Evolutionary conservation across 2,888 invertebrate species (phyloP).

Genomic region (Caenorhabditis doughertyi): DNA sequence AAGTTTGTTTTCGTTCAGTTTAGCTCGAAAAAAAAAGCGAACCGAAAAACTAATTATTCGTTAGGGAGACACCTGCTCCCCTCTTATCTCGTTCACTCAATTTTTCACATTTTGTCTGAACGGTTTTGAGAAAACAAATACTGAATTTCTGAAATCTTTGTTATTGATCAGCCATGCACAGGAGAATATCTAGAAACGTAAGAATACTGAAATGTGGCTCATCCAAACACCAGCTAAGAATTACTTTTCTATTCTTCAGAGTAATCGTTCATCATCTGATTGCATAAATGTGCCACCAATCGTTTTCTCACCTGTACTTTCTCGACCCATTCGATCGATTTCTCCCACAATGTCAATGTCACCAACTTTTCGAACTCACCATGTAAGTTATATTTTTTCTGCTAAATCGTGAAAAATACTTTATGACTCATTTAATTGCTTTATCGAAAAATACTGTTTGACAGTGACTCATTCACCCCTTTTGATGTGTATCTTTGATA

Average conservation of each 20-base stretch:
- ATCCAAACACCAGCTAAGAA: no score
- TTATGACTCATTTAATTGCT: slow-evolving; percentile 36
- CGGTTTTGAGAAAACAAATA: slow-evolving; percentile 3
- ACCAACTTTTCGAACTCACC: slow-evolving; percentile 67
- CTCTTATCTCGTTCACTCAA: not conserved
- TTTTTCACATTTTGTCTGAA: not conserved
- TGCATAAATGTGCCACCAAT: slow-evolving; percentile 79
- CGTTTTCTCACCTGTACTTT: slow-evolving; percentile 81
- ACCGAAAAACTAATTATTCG: slow-evolving; percentile 44
- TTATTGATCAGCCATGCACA: not conserved
- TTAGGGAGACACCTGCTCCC: slow-evolving; percentile 51
- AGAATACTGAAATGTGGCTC: no score
- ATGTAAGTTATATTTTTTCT: slow-evolving; percentile 34
- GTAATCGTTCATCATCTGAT: slow-evolving; percentile 74
- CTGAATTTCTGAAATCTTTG: not conserved
- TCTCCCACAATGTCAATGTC: slow-evolving; percentile 74
- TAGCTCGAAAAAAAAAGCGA: not conserved
- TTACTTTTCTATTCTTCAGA: slow-evolving; percentile 69
- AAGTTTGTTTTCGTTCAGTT: slow-evolving; percentile 27
- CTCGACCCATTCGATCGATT: slow-evolving; percentile 79
- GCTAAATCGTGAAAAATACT: not conserved
- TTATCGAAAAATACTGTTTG: slow-evolving; percentile 14
- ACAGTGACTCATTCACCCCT: slow-evolving; percentile 40
- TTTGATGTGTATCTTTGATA: not conserved
- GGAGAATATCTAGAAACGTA: not conserved